phyloP scores from a whole-genome alignment of 2,797 vertebrate genomes.

The Tenualosa thibaudeaui region DNA sequence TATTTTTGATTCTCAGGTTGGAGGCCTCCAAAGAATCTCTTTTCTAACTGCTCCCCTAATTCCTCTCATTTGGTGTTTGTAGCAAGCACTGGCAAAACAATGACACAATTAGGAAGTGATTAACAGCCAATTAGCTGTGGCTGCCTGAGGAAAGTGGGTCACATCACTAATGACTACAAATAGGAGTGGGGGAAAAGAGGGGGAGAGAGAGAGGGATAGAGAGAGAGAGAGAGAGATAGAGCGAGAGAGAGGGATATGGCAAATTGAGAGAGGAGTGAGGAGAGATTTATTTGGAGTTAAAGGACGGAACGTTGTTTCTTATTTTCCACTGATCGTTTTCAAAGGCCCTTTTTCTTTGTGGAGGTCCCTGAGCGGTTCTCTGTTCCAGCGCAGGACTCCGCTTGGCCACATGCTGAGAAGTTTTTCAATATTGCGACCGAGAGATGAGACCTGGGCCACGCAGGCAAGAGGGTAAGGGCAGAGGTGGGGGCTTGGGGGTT shows the following conservation, averaged over 20 bases:
- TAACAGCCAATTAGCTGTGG: slow-evolving; percentile 74
- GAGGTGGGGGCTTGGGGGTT: too few species aligned
- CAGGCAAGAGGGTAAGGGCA: neutral
- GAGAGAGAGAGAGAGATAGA: too few species aligned
- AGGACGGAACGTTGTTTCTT: neutral
- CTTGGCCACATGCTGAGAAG: neutral
- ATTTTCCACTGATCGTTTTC: neutral
- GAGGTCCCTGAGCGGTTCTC: neutral
- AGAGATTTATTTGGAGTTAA: neutral
- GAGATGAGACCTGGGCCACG: neutral
- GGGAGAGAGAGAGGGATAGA: slow-evolving; percentile 17
- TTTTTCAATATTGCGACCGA: neutral
- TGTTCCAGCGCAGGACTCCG: neutral
- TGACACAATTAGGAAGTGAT: slow-evolving; percentile 74
- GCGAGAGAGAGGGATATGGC: neutral
- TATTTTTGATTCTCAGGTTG: slow-evolving; percentile 50
- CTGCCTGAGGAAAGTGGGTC: slow-evolving; percentile 72
- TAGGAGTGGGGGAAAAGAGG: slow-evolving; percentile 57
- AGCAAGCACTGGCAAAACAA: slow-evolving; percentile 67
- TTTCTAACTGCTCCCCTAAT: slow-evolving; percentile 32
- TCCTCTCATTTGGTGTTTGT: slow-evolving; percentile 61
- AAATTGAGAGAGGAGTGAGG: neutral
- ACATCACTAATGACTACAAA: slow-evolving; percentile 71
- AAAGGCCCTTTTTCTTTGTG: neutral
- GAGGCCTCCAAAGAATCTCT: slow-evolving; percentile 25